Evolutionary conservation across 1,140 invertebrate species (phyloP).

Genomic region (Probaryconus sp.): DNA sequence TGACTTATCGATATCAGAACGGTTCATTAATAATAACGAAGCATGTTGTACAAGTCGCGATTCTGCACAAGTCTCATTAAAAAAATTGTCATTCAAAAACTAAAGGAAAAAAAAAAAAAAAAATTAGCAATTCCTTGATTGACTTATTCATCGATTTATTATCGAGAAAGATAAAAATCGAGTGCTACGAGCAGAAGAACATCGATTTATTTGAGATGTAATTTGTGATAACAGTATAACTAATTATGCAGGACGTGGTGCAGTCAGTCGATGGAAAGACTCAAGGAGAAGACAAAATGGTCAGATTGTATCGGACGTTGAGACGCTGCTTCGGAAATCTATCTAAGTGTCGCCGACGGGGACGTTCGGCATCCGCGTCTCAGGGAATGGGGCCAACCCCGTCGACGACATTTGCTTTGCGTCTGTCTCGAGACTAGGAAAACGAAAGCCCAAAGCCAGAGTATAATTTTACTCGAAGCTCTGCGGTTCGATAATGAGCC

Average conservation of each 20-base stretch:
- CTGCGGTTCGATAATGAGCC: constrained; percentile 43
- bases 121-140: no score
- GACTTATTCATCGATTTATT: no score
- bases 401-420: constrained; percentile 17
- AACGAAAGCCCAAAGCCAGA: constrained; percentile 6
- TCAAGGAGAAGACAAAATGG: no score
- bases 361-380: not conserved
- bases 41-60: no score
- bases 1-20: no score
- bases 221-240: constrained; percentile 3
- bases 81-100: no score
- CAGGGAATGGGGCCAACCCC: constrained; percentile 28
- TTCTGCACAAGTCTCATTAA: no score
- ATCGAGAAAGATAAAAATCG: no score
- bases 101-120: no score
- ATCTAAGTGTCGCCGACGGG: constrained; percentile 41
- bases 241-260: constrained; percentile 27
- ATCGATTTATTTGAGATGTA: not conserved
- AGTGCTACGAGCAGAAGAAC: not conserved
- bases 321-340: constrained; percentile 26
- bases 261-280: constrained; percentile 12
- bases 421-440: not conserved
- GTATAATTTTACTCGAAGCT: constrained; percentile 38
- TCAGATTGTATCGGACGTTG: constrained; percentile 27
- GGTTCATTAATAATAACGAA: no score